Evolutionary conservation across 2,113 vertebrate species (phyloP), one percentile per base, ranked within the genome.

Genomic region (Malurus elegans): DNA sequence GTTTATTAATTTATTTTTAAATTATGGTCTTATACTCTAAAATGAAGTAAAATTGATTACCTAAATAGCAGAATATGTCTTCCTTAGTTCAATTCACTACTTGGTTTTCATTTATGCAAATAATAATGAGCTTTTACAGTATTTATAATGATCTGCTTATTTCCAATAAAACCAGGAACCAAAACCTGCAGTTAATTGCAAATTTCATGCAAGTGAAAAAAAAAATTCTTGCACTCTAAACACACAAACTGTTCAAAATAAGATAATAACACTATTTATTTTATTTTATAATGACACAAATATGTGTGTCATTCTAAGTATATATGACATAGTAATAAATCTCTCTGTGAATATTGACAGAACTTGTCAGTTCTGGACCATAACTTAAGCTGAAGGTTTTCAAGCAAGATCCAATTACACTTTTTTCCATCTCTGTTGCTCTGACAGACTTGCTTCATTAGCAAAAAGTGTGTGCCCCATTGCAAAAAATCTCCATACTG

Each of bases 371-470:
- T 82, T 91, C 71, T 85, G 75, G 65, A 90, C 58, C 40, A 61
- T 28, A 89, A 56, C 9, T 67, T 45, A 67, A 79, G 36, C 20
- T 86, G 48, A 81, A 88, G 38, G 3, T 87, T 95, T 94, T 93
- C 92, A 62, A 85, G 42, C 44, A 73, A 82, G 50, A 79, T 95
- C 66, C 71, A 96, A 94, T 97, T 95, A 95, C 12, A 18, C 38
- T 54, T 88, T 87, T 54, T 90, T 73, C 71, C 26, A 69, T 86
- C 42, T 93, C 44, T 67, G 45, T 70, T 94, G 18, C 21, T 92
- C 38, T 90, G 81, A 85, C 62, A 94, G 89, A 79, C 38, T 94
- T 96, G 78, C 73, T 95, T 94, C 66, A 94, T 94, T 93, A 93
- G 67, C 70, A 95, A 90, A 93, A 95, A 28, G 4, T 79, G 24